Evolutionary conservation across 2,797 vertebrate genomes (phyloP), one percentile per base, ranked within the genome.

Genomic region (Hyperoplus lanceolatus): DNA sequence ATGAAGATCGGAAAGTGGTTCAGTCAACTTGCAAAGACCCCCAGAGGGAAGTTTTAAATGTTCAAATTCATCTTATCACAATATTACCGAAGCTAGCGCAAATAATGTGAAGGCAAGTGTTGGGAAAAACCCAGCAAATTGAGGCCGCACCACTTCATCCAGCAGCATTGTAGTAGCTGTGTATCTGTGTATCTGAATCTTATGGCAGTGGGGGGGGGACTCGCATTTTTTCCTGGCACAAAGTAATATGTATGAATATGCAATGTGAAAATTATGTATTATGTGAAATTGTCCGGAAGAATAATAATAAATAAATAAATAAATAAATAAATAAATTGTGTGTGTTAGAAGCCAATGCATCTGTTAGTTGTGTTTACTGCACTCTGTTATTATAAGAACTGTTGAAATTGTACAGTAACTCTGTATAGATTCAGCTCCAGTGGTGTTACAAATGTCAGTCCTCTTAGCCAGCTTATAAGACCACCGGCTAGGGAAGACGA

Each of bases 311-410:
- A n/a, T n/a, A n/a, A n/a, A n/a, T n/a, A n/a, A n/a, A n/a, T n/a
- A n/a, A n/a, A n/a, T n/a, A n/a, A n/a, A n/a, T n/a, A n/a, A n/a
- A n/a, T n/a, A n/a, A n/a, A 15, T 8, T 8, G 4, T 61, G 14
- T 39, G 29, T 49, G 6, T 65, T 64, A 49, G 9, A 70, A 73
- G 69, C 50, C 46, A 77, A 7, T 58, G 7, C 68, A 50, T 71
- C 16, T 45, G 63, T 61, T 63, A 74, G 29, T 81, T 73, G 51
- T 42, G 39, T 73, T 80, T 75, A 55, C 77, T 69, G 49, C 15
- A 16, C 13, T 56, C 36, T 13, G 48, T 70, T 55, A 72, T 77
- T 55, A 63, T 41, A 46, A 66, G 49, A 62, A 56, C 13, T n/a
- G 21, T n/a, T 16, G 6, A 5, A 50, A 4, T 6, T 12, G 48